Evolutionary conservation across 2,113 vertebrate species (phyloP).

Genomic region (Puntigrus tetrazona): DNA sequence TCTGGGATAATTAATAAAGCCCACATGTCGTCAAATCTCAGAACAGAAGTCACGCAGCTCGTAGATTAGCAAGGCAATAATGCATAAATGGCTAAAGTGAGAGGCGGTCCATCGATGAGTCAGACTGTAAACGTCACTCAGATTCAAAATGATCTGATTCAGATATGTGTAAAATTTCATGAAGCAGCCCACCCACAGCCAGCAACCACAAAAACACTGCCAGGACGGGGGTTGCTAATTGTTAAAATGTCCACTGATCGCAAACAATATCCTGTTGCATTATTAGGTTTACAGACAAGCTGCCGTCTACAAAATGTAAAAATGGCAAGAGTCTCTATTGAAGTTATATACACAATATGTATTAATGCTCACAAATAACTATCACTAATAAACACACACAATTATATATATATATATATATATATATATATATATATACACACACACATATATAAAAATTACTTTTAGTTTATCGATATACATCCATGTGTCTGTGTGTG

Average conservation of each 20-base stretch:
- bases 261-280: constrained; percentile 4
- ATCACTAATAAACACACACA: too few relatives aligned
- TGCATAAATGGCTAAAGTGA: not conserved
- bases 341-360: too few relatives aligned
- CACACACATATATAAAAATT: too few relatives aligned
- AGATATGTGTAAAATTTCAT: not conserved
- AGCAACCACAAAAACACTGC: not conserved
- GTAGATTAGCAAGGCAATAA: not conserved
- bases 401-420: too few relatives aligned
- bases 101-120: not conserved
- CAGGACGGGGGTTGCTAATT: not conserved
- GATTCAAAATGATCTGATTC: not conserved
- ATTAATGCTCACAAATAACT: too few relatives aligned
- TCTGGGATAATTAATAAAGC: constrained; percentile 14
- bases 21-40: not conserved
- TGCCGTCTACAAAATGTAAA: not conserved
- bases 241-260: not conserved
- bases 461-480: too few relatives aligned
- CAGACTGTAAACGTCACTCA: not conserved
- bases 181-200: not conserved
- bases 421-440: too few relatives aligned
- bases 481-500: too few relatives aligned
- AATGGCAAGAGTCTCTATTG: not conserved
- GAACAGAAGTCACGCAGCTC: not conserved
- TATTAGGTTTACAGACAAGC: not conserved